Evolutionary conservation across 2,113 vertebrate species (phyloP).

Genomic region (Cynoglossus semilaevis): DNA sequence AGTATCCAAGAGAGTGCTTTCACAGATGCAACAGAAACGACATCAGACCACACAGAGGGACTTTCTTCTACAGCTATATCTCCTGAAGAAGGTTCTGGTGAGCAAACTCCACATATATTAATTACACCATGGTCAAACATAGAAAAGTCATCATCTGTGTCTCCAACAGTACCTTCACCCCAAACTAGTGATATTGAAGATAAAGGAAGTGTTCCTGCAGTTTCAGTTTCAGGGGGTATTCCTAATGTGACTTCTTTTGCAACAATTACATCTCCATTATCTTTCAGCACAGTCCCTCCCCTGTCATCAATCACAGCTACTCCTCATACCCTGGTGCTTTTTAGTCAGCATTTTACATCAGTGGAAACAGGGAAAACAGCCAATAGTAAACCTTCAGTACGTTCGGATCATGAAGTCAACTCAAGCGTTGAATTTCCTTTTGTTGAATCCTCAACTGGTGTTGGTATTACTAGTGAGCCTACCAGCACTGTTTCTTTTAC

Average conservation of each 20-base stretch:
- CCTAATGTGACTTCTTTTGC: too few relatives aligned
- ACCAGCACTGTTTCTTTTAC: not conserved
- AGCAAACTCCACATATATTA: not conserved
- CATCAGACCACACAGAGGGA: not conserved
- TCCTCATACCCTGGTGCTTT: too few relatives aligned
- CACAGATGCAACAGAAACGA: not conserved
- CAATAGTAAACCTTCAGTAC: not conserved
- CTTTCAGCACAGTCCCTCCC: too few relatives aligned
- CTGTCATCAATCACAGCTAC: not conserved
- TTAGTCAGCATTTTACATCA: too few relatives aligned
- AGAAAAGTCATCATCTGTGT: too few relatives aligned
- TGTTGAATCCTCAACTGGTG: conserved; percentile 8
- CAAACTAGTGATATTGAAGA: too few relatives aligned
- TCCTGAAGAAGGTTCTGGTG: conserved; percentile 1
- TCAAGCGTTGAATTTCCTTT: conserved; percentile 1
- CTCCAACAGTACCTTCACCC: too few relatives aligned
- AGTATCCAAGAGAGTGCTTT: conserved; percentile 2
- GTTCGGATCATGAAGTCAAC: not conserved
- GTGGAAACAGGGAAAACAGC: too few relatives aligned
- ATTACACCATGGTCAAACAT: too few relatives aligned
- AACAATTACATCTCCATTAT: too few relatives aligned
- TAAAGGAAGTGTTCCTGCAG: too few relatives aligned
- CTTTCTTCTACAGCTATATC: rapidly evolving
- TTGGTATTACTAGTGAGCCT: not conserved
- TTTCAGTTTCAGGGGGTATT: too few relatives aligned